Evolutionary conservation across 2,888 invertebrate genomes (phyloP).

Genomic region (Eucera pruinosa): DNA sequence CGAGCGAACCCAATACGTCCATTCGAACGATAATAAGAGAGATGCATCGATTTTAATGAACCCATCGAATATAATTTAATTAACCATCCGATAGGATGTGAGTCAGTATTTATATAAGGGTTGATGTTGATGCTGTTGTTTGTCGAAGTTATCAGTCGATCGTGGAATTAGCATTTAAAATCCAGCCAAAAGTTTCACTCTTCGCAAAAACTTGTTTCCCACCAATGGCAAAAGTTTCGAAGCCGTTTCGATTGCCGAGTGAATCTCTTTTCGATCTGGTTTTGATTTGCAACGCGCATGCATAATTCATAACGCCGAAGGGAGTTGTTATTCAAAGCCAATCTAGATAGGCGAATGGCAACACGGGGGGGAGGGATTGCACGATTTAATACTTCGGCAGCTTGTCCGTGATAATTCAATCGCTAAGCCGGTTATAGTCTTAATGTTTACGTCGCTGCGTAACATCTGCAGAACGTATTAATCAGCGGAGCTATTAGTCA

Average conservation of each 20-base stretch:
- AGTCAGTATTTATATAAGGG: constrained; percentile 9
- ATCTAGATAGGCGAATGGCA: constrained; percentile 18
- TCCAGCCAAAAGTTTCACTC: no score
- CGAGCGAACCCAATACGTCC: no score
- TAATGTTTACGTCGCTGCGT: constrained; percentile 69
- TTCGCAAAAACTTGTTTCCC: no score
- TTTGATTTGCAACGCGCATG: constrained; percentile 52
- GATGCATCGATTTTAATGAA: neutral
- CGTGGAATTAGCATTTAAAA: constrained; percentile 25
- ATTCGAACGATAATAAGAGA: neutral
- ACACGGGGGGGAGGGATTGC: neutral
- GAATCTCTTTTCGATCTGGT: constrained; percentile 61
- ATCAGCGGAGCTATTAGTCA: constrained; percentile 70
- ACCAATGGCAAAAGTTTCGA: constrained; percentile 1
- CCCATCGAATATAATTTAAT: neutral
- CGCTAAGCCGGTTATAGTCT: constrained; percentile 47
- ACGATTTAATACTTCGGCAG: constrained; percentile 46
- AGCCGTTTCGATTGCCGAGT: constrained; percentile 28
- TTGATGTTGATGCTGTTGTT: neutral
- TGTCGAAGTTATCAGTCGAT: neutral
- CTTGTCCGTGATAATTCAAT: constrained; percentile 59
- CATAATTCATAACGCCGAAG: constrained; percentile 54
- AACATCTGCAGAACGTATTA: constrained; percentile 70
- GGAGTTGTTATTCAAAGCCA: constrained; percentile 55
- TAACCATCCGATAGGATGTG: neutral